phyloP scores from a whole-genome alignment of 2,797 vertebrate species.

The Gallinago stenura region DNA sequence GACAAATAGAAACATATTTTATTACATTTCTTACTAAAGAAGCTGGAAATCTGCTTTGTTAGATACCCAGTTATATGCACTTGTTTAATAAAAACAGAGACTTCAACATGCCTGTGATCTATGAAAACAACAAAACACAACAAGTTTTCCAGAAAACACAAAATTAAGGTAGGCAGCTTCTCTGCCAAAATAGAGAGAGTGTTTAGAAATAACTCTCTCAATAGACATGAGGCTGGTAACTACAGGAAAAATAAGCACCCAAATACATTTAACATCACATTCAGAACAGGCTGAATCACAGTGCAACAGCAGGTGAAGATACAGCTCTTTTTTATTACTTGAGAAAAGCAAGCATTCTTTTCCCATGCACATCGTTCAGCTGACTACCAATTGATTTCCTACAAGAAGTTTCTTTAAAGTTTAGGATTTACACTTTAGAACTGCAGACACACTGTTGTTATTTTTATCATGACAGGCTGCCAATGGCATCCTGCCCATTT shows the following conservation, averaged over 20 bases:
- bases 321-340: background rate
- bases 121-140: background rate
- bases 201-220: background rate
- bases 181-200: background rate
- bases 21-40: background rate
- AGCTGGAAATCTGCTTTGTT: background rate
- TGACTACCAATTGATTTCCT: background rate
- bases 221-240: background rate
- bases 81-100: background rate
- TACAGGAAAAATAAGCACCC: background rate
- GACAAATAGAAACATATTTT: background rate
- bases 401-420: background rate
- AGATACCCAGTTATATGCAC: background rate
- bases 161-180: background rate
- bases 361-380: background rate
- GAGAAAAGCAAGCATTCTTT: background rate
- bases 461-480: background rate
- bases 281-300: background rate
- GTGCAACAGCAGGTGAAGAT: background rate
- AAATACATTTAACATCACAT: background rate
- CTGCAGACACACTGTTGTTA: background rate
- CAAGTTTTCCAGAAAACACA: background rate
- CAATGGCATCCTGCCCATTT: background rate
- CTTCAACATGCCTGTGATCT: background rate
- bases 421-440: background rate